Evolutionary conservation across 2,888 invertebrate species (phyloP), one percentile per base, ranked within the genome.

Genomic region (Nomada fabriciana): DNA sequence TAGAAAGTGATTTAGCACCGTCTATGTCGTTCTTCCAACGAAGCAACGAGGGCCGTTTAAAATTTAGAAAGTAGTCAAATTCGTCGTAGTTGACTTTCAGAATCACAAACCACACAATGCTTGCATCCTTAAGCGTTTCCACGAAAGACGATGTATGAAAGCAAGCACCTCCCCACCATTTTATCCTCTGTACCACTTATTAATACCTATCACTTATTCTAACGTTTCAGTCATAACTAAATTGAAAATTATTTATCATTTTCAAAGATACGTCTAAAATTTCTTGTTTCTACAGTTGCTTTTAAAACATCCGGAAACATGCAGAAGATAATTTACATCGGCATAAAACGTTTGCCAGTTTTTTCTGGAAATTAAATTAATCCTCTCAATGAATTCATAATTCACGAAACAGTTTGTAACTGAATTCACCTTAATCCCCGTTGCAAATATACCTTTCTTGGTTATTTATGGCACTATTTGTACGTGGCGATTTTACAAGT

Each of bases 11-110:
- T 80, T 76, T 59, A 76, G 55, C 65, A 43, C 9, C 36, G 71
- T 65, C 50, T 53, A 50, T 42, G 29, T 43, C 23, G 50, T 52
- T 52, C 68, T 68, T 18, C 11, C 36, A 55, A 50, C 53, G n/a
- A 71, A 53, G 59, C 47, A 69, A 60, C 68, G 42, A 55, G n/a
- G n/a, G 72, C 29, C 68, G 52, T 76, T 72, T 69, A 60, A 81
- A 80, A 73, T 82, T 80, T 82, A 80, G 82, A 82, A 82, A 84
- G 76, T 63, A 61, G 70, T 65, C 82, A 76, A 82, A 79, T 75
- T 82, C 74, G 57, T 68, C 68, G 61, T 50, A 50, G 53, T 55
- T 64, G 71, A 68, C 71, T 72, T 72, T 77, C 65, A 52, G 63
- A 79, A 76, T 59, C 52, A n/a, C 69, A 42, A 53, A 47, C 20